Evolutionary conservation across 2,888 invertebrate species (phyloP), one percentile per base, ranked within the genome.

Genomic region (Baronia brevicornis): DNA sequence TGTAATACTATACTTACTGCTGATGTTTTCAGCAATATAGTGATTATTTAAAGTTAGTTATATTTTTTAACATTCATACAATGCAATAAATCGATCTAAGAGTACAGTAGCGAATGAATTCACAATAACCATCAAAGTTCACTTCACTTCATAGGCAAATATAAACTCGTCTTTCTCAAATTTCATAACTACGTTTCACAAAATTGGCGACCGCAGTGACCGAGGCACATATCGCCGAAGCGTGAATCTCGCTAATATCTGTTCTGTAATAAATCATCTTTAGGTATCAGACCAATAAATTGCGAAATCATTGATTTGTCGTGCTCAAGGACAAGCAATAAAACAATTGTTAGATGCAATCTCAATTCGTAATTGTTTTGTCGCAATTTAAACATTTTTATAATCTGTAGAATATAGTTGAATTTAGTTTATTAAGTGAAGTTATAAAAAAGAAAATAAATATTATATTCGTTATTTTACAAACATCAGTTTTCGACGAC

Each of bases 231-330:
- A 30, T 36, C 31, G 31, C 13, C 13, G 31, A n/a, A 36, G 31
- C 36, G 36, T 36, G 36, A 36, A 36, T 31, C 31, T 5, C 21
- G 21, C 18, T 30, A 31, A 31, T 36, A 23, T 36, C 22, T 31
- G 8, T 31, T 36, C 31, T 25, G 30, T 36, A 36, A 36, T 36
- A 36, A 36, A 36, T 36, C 31, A 36, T 36, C 36, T 31, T 23
- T 31, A 19, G 21, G 13, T 9, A 10, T 27, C 18, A 18, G 23
- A n/a, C 7, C 19, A 7, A 8, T 20, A 15, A 35, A 30, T 30
- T 24, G 25, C 35, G 21, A 8, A 15, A n/a, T n/a, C n/a, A 10
- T 10, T 4, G 7, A 3, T 29, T 8, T 18, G 19, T 28, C 21
- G 23, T 23, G 12, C 27, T 28, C 33, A 23, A 33, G 22, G 28